These are phyloP conservation scores for Microtus richardsoni DNA, from an alignment of 2,113 vertebrate genomes.

Conservation along the genomic window DNA sequence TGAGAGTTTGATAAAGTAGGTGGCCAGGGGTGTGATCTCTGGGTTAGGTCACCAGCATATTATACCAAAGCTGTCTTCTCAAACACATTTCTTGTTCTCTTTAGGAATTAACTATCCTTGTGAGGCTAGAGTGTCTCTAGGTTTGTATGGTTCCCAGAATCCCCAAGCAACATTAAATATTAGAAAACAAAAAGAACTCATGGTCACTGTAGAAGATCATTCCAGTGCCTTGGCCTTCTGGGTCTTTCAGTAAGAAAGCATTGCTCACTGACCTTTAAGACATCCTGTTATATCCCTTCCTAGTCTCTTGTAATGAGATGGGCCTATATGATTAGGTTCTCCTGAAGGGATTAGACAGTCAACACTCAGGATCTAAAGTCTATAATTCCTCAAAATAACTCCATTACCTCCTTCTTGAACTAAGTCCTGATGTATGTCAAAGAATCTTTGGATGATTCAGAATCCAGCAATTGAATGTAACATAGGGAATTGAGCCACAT, in stretches of 20 bases:
- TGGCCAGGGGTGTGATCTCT: not conserved
- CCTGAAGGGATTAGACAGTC: not conserved
- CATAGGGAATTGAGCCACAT: not conserved
- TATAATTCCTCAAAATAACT: not conserved
- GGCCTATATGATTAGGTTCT: not conserved
- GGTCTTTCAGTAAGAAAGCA: not conserved
- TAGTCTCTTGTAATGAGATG: not conserved
- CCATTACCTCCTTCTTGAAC: not conserved
- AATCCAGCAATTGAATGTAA: not conserved
- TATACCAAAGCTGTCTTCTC: not conserved
- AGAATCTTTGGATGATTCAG: not conserved
- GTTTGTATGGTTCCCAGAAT: not conserved
- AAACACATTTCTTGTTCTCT: not conserved
- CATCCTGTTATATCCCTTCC: not conserved
- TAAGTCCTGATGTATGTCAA: not conserved
- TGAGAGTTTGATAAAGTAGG: too few species aligned
- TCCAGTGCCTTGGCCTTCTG: not conserved
- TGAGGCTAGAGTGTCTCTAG: not conserved
- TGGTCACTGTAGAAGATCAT: not conserved
- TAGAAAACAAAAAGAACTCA: not conserved
- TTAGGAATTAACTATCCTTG: not conserved
- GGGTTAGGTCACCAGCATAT: not conserved
- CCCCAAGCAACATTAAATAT: not conserved
- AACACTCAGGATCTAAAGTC: not conserved
- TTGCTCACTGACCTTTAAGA: not conserved